Evolutionary conservation across 37 sponge, comb jelly and placozoan genomes (phyloP).

Genomic region (Spongilla lacustris): DNA sequence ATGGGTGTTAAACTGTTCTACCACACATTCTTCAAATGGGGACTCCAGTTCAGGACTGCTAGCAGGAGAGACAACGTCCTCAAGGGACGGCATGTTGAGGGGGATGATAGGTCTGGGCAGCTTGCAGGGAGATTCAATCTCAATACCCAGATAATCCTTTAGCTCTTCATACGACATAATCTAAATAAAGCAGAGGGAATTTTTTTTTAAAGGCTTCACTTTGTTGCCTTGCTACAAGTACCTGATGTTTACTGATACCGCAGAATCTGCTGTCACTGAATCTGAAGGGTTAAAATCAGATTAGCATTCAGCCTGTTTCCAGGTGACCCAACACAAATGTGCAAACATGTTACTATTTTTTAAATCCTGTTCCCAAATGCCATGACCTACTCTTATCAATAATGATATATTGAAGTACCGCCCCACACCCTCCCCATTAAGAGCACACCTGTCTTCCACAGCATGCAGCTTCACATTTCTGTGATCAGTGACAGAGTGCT

Average conservation of each 20-base stretch:
- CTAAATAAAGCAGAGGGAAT: background rate
- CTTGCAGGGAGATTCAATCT: background rate
- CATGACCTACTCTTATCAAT: no score
- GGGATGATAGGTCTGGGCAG: background rate
- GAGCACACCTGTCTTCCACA: constrained; percentile 52
- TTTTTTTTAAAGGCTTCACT: background rate
- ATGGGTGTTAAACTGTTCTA: background rate
- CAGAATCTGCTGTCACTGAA: background rate
- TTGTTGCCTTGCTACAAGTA: background rate
- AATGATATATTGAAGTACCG: no score
- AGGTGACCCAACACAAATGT: background rate
- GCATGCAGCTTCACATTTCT: constrained; percentile 52
- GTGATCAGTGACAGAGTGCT: constrained; percentile 62
- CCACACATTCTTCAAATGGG: background rate
- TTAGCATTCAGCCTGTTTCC: background rate
- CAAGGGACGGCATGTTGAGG: background rate
- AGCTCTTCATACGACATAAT: constrained; percentile 14
- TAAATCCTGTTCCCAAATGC: no score
- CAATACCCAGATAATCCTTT: background rate
- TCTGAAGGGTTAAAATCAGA: background rate
- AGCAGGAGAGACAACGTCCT: background rate
- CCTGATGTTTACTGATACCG: background rate
- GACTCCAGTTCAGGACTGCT: background rate
- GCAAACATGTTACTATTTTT: background rate
- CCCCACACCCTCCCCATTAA: background rate